Conservation (phyloP, 2,888 invertebrate genomes). For the Dyspetes luteomarginatus region DNA sequence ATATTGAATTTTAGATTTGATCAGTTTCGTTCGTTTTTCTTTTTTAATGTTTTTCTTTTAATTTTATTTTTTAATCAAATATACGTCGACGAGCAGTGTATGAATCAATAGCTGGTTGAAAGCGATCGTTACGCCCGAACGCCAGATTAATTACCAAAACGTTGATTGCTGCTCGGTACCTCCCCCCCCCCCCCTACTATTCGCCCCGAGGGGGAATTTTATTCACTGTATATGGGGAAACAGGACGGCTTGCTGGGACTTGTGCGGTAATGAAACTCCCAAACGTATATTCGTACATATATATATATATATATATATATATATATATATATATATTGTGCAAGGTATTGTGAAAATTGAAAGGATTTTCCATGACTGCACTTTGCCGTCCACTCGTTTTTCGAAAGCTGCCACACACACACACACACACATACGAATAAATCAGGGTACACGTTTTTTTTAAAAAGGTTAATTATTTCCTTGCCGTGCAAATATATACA, state of each 20-base stretch:
- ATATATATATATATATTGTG: slow-evolving; percentile 1
- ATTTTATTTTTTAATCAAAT: slow-evolving; percentile 51
- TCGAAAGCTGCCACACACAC: slow-evolving; percentile 29
- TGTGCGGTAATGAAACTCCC: slow-evolving; percentile 60
- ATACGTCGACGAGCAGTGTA: slow-evolving; percentile 44
- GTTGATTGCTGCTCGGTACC: slow-evolving; percentile 56
- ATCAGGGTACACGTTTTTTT: background rate
- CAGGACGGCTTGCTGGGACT: slow-evolving; percentile 20
- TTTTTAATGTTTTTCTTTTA: slow-evolving; percentile 9
- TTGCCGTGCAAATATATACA: slow-evolving; percentile 34
- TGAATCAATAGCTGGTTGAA: slow-evolving; percentile 58
- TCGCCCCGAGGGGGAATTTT: slow-evolving; percentile 21
- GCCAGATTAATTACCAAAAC: slow-evolving; percentile 63
- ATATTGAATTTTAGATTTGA: slow-evolving; percentile 35
- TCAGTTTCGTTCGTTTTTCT: slow-evolving; percentile 3
- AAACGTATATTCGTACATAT: slow-evolving; percentile 20
- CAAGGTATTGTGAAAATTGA: slow-evolving; percentile 63
- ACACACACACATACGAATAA: background rate
- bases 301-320: slow-evolving; percentile 1
- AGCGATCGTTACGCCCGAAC: slow-evolving; percentile 60
- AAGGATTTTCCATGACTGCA: slow-evolving; percentile 61
- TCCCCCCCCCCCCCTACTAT: slow-evolving; percentile 17
- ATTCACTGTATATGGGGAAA: slow-evolving; percentile 41
- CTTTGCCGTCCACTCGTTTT: slow-evolving; percentile 56
- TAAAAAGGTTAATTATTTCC: slow-evolving; percentile 49